Base-by-base conservation (phyloP, 1,140 invertebrate species). In the Bombus confusus region DNA sequence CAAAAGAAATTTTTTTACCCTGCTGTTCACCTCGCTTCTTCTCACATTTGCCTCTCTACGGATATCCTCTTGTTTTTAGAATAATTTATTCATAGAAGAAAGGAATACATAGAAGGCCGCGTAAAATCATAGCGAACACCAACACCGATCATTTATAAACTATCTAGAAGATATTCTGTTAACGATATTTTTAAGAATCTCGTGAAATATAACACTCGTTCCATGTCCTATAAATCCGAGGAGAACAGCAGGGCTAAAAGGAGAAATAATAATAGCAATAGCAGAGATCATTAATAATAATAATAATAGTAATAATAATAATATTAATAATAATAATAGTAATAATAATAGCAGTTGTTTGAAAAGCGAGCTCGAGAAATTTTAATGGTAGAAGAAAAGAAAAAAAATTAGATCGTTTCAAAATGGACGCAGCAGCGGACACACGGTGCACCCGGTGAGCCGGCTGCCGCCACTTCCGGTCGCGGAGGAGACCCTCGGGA, bases 401-500 rank as follows among this genome's bases (percentile, higher is more conserved):
- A 57, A 34, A 68, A 25, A 37, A 68, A 68, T 37, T 62, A 22
- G 47, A 80, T 72, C 47, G 78, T 80, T 72, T 52, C 41, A 28
- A 68, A 43, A 69, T n/a, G 34, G 64, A 84, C 66, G 84, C 79
- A 86, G 79, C 88, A 66, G 71, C 71, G 83, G 87, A 88, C 84
- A 88, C 79, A 64, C 75, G 78, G 73, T 83, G 86, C 72, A 83
- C 69, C 77, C 59, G 80, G 83, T 81, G 90, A 86, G 52, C 62
- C 87, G 90, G 62, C 76, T 83, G 83, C 86, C 85, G 80, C 86
- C 74, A 91, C 85, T 91, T 92, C 84, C 89, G 89, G 86, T 90
- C 91, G 84, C 90, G 90, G 87, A 90, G 86, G 75, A 93, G 81
- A 91, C 83, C 77, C 85, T 89, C 90, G 92, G 90, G 93, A 92